Percentiles rank a stretch among this genome's conserved stretches.
Conservation (phyloP, 2,888 invertebrate genomes). For the Eristalinus sepulchralis region DNA sequence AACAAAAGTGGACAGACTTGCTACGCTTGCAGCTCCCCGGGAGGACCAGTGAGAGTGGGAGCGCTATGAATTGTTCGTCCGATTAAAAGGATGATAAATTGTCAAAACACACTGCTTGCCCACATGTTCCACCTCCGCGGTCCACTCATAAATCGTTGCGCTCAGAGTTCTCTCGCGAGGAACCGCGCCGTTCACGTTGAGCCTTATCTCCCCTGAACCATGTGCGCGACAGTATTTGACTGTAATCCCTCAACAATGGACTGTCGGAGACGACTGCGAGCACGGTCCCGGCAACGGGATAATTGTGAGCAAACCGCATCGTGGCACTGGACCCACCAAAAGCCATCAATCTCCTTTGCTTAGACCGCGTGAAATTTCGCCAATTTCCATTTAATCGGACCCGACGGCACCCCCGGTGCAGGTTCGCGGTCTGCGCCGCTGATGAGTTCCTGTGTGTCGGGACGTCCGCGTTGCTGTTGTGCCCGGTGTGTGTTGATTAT, state of each 20-base stretch:
- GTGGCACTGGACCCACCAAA: slow-evolving; percentile 36
- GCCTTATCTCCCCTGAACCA: slow-evolving; percentile 51
- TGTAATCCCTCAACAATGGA: slow-evolving; percentile 55
- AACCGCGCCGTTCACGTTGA: not conserved
- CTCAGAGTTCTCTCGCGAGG: not conserved
- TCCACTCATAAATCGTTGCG: slow-evolving; percentile 30
- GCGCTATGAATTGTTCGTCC: slow-evolving; percentile 27
- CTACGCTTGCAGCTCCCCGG: not conserved
- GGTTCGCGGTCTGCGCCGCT: slow-evolving; percentile 44
- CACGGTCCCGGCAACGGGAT: slow-evolving; percentile 8
- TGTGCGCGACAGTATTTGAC: slow-evolving; percentile 52
- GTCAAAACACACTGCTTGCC: slow-evolving; percentile 33
- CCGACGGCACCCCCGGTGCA: slow-evolving; percentile 33
- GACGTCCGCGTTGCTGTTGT: slow-evolving; percentile 19
- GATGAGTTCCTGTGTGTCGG: slow-evolving; percentile 61
- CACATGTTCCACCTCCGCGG: slow-evolving; percentile 5
- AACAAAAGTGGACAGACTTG: not conserved
- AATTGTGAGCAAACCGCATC: slow-evolving; percentile 59
- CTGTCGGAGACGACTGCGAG: slow-evolving; percentile 13
- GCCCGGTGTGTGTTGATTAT: slow-evolving; percentile 47
- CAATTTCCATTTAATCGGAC: slow-evolving; percentile 56
- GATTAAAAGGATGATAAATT: slow-evolving; percentile 50
- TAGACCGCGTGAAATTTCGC: slow-evolving; percentile 30
- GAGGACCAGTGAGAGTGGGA: slow-evolving; percentile 3
- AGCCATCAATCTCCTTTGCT: slow-evolving; percentile 53